phyloP scores from a whole-genome alignment of 2,888 invertebrate genomes.

The Cartodere bifasciata region DNA sequence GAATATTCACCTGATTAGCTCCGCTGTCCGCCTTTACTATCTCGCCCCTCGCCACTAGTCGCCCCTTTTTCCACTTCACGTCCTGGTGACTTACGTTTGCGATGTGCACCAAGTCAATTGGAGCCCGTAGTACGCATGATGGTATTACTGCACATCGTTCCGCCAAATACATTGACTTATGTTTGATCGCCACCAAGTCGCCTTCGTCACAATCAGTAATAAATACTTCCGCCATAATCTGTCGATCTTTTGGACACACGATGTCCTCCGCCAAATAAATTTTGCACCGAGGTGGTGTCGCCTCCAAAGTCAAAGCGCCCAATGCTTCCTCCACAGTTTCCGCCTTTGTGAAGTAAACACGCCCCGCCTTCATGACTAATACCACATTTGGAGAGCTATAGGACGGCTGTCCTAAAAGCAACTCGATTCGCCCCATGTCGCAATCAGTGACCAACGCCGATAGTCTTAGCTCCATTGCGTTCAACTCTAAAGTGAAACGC shows the following conservation, averaged over 20 bases:
- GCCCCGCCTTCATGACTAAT: not conserved
- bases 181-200: conserved; percentile 1
- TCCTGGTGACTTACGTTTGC: too few species aligned
- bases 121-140: too few species aligned
- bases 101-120: too few species aligned
- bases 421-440: not conserved
- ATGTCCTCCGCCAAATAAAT: not conserved
- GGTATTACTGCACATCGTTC: too few species aligned
- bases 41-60: not conserved
- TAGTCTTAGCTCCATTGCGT: not conserved
- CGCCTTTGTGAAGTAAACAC: not conserved
- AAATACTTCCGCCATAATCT: too few species aligned
- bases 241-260: too few species aligned
- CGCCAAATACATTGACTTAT: too few species aligned
- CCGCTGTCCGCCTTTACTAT: not conserved
- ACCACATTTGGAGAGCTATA: not conserved
- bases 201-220: too few species aligned
- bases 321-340: not conserved
- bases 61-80: conserved; percentile 2
- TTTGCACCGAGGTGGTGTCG: not conserved
- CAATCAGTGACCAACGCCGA: not conserved
- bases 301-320: not conserved
- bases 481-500: not conserved
- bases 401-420: conserved; percentile 1
- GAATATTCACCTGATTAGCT: not conserved